Conservation (phyloP, 2,888 invertebrate species). For the Exephanes ischioxanthus region DNA sequence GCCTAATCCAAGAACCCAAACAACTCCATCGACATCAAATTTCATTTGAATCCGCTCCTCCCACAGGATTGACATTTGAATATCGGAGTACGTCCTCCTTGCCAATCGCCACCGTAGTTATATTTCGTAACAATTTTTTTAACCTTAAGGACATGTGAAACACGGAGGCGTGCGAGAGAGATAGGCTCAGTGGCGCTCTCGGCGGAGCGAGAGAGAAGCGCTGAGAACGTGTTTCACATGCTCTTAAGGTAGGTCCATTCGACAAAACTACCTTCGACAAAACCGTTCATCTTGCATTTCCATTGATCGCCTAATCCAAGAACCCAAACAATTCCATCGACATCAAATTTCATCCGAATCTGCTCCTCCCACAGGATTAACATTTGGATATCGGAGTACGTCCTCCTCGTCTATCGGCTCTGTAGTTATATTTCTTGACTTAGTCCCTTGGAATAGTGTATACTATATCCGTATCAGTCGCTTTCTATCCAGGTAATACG, state of each 20-base stretch:
- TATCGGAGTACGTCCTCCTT: neutral
- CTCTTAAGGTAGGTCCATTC: no score
- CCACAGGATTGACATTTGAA: neutral
- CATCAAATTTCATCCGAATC: neutral
- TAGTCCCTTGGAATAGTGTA: constrained; percentile 6
- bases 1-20: no score
- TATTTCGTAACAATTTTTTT: neutral
- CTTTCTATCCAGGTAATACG: constrained; percentile 43
- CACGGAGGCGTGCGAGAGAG: no score
- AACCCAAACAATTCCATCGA: no score
- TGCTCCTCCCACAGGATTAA: neutral
- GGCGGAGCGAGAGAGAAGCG: no score
- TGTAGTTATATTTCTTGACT: neutral
- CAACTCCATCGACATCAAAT: neutral
- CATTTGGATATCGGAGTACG: neutral
- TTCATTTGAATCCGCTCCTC: neutral
- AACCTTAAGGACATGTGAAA: no score
- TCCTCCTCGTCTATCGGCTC: neutral
- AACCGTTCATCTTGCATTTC: no score
- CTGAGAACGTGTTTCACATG: no score
- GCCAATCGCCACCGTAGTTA: neutral
- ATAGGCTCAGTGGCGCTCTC: no score
- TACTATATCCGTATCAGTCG: constrained; percentile 28
- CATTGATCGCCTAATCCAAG: no score
- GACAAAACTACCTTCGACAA: no score